Percentiles rank a stretch among this genome's conserved stretches.
Conservation (phyloP, 53 echinoderm and acorn worm genomes). For the Pentamera pediparva region DNA sequence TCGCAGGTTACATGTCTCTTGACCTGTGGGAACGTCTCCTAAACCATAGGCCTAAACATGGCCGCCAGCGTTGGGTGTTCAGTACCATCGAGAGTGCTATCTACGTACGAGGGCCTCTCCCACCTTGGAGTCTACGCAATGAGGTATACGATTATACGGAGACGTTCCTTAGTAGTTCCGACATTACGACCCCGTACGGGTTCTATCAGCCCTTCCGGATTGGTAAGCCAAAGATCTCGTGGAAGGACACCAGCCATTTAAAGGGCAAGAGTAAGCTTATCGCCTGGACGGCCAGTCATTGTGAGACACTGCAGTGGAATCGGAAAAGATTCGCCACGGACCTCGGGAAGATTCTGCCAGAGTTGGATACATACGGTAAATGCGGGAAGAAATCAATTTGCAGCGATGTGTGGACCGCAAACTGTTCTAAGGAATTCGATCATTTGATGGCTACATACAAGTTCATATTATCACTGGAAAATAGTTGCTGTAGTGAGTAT, state of each 20-base stretch:
- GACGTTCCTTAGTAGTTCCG: not conserved
- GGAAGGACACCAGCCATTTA: not conserved
- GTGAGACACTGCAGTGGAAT: slow-evolving; percentile 23
- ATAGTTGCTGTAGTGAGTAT: too few relatives aligned
- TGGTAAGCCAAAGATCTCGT: not conserved
- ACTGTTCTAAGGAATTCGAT: slow-evolving; percentile 1
- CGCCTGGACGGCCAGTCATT: slow-evolving; percentile 11
- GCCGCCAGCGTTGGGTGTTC: slow-evolving; percentile 4
- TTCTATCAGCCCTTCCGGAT: slow-evolving; percentile 12
- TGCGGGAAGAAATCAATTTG: slow-evolving; percentile 9
- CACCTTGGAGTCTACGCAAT: not conserved
- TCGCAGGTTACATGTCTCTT: not conserved
- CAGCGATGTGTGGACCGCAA: not conserved
- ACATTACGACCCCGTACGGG: not conserved
- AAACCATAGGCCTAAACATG: not conserved
- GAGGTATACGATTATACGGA: slow-evolving; percentile 1
- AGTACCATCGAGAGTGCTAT: slow-evolving; percentile 14
- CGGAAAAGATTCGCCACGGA: not conserved
- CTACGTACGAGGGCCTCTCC: slow-evolving; percentile 1
- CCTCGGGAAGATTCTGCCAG: not conserved
- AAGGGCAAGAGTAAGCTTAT: not conserved
- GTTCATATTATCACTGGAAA: not conserved
- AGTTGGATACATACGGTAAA: slow-evolving; percentile 17
- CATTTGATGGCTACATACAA: not conserved
- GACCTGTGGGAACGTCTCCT: not conserved